Conservation (phyloP, 2,888 invertebrate species). For the Chaetogeoica ovagalla region DNA sequence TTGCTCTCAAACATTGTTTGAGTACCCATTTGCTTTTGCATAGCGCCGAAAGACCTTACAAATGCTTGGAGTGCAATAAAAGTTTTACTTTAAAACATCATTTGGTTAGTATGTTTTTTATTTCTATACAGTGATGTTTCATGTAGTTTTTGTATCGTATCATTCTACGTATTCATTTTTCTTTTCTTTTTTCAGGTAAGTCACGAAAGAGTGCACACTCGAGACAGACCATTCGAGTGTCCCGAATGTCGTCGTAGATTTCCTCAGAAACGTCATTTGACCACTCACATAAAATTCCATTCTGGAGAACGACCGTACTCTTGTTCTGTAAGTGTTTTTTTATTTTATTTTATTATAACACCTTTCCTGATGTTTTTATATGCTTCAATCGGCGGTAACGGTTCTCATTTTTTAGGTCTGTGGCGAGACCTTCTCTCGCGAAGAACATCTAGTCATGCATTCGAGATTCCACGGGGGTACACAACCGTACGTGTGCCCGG, state of each 20-base stretch:
- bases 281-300: constrained; percentile 84
- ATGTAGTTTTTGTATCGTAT: no score
- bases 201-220: constrained; percentile 78
- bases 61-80: constrained; percentile 83
- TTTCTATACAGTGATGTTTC: no score
- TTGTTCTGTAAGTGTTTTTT: constrained; percentile 65
- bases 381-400: background rate
- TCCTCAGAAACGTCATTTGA: constrained; percentile 78
- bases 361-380: background rate
- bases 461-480: constrained; percentile 86
- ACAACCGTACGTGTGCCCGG: constrained; percentile 90
- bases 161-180: background rate
- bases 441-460: constrained; percentile 76
- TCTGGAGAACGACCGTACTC: constrained; percentile 83
- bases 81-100: constrained; percentile 84
- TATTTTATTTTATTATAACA: background rate
- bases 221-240: constrained; percentile 80
- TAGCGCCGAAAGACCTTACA: constrained; percentile 79
- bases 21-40: constrained; percentile 81
- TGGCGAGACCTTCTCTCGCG: constrained; percentile 87
- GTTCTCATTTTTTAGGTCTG: constrained; percentile 66
- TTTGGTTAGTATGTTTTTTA: constrained; percentile 60
- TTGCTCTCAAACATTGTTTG: constrained; percentile 59
- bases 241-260: constrained; percentile 81
- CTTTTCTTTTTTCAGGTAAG: constrained; percentile 63